phyloP scores from a whole-genome alignment of 2,113 vertebrate genomes.

The Hypanus sabinus region DNA sequence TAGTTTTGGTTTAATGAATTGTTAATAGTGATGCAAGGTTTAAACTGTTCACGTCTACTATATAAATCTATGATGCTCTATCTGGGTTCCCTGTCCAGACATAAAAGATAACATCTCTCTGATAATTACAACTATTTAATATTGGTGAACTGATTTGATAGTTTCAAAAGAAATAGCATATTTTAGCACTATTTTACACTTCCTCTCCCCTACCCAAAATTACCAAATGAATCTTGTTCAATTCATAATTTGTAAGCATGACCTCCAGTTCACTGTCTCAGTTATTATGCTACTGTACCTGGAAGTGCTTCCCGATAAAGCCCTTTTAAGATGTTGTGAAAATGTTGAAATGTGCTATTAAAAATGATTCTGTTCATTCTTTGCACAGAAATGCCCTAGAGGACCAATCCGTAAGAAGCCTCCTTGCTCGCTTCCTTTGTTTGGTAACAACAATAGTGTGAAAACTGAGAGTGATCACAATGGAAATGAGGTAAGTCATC shows the following conservation, averaged over 20 bases:
- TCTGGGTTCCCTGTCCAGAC: too few species aligned
- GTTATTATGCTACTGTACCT: background rate
- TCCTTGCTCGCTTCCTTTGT: conserved; percentile 63
- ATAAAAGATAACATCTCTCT: too few species aligned
- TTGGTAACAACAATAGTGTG: conserved; percentile 43
- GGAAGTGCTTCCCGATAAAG: background rate
- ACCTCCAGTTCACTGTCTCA: background rate
- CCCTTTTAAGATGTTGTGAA: background rate
- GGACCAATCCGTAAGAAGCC: conserved; percentile 64
- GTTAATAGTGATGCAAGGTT: background rate
- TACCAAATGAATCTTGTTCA: background rate
- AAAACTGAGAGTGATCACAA: conserved; percentile 55
- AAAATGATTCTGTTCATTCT: conserved; percentile 46
- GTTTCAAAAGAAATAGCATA: background rate
- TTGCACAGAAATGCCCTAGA: conserved; percentile 54
- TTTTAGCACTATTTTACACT: background rate
- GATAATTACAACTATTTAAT: too few species aligned
- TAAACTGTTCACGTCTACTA: too few species aligned
- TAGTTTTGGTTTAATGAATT: background rate
- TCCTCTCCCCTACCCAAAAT: background rate
- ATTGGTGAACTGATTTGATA: background rate
- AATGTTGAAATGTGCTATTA: background rate
- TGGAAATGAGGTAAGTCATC: conserved; percentile 59
- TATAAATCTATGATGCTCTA: too few species aligned
- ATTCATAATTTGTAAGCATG: background rate